Evolutionary conservation across 2,888 invertebrate species (phyloP).

Genomic region (Agrotis segetum): DNA sequence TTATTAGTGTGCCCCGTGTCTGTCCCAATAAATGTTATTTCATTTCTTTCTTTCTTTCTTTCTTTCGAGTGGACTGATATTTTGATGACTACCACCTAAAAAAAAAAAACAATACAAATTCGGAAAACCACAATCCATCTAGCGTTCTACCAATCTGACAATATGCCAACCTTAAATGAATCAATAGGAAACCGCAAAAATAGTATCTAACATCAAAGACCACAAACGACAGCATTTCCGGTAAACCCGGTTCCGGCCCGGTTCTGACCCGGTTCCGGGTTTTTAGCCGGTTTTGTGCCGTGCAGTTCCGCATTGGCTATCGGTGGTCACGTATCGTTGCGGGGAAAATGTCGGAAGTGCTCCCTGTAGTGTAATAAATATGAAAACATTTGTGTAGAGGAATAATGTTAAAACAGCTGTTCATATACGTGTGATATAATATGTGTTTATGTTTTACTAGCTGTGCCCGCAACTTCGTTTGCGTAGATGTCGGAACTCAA

Average conservation of each 20-base stretch:
- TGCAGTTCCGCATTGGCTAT: conserved; percentile 51
- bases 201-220: conserved; percentile 45
- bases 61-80: too few relatives aligned
- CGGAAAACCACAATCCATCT: not conserved
- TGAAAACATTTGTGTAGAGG: conserved; percentile 38
- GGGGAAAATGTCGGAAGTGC: conserved; percentile 45
- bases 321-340: conserved; percentile 48
- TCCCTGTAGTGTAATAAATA: conserved; percentile 47
- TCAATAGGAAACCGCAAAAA: conserved; percentile 38
- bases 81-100: too few relatives aligned
- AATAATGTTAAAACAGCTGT: conserved; percentile 24
- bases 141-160: conserved; percentile 6
- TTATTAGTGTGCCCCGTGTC: too few relatives aligned
- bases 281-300: conserved; percentile 33
- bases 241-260: conserved; percentile 24
- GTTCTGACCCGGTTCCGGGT: conserved; percentile 31
- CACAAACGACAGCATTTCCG: conserved; percentile 50
- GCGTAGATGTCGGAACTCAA: too few relatives aligned
- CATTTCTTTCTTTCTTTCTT: too few relatives aligned
- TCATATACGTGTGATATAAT: not conserved
- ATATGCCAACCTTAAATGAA: conserved; percentile 33
- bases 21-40: too few relatives aligned
- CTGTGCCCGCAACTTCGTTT: too few relatives aligned
- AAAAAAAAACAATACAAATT: not conserved
- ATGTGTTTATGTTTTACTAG: not conserved